These are phyloP conservation scores for Perdita meconis DNA, from an alignment of 2,888 invertebrate species.

Conservation along the genomic window DNA sequence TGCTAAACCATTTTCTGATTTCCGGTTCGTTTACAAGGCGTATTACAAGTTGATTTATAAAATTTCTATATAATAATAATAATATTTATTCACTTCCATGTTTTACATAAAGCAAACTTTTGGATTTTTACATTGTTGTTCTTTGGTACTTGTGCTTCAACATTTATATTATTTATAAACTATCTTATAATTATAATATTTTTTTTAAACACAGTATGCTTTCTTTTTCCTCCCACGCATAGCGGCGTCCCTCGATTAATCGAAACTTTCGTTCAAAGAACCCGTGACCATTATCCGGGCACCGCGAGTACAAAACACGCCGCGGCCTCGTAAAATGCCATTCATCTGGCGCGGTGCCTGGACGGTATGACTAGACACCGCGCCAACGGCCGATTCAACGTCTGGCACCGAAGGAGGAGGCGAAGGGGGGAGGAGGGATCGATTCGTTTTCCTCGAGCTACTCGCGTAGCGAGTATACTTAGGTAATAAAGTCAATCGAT, in stretches of 20 bases:
- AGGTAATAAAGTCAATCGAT: slow-evolving; percentile 54
- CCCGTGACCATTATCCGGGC: slow-evolving; percentile 33
- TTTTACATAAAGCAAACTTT: too few species aligned
- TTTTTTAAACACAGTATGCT: too few species aligned
- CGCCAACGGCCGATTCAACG: slow-evolving; percentile 45
- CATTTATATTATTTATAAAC: too few species aligned
- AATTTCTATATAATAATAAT: too few species aligned
- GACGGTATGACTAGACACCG: slow-evolving; percentile 37
- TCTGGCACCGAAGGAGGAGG: slow-evolving; percentile 28
- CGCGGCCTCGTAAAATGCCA: slow-evolving; percentile 37
- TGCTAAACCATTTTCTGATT: too few species aligned
- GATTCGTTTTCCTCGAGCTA: slow-evolving; percentile 49
- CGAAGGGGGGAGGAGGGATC: slow-evolving; percentile 29
- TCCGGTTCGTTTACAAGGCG: too few species aligned
- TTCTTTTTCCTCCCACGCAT: too few species aligned
- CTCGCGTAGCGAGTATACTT: slow-evolving; percentile 45
- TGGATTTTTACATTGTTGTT: too few species aligned
- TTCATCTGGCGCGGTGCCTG: slow-evolving; percentile 37
- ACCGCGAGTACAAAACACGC: slow-evolving; percentile 36
- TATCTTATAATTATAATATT: too few species aligned
- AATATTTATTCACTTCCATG: too few species aligned
- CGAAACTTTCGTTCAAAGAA: slow-evolving; percentile 28
- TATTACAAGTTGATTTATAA: too few species aligned
- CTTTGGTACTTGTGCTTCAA: too few species aligned
- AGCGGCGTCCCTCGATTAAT: slow-evolving; percentile 30